Evolutionary conservation across 2,113 vertebrate species (phyloP), one percentile per base, ranked within the genome.

Genomic region (Toxotes jaculatrix): DNA sequence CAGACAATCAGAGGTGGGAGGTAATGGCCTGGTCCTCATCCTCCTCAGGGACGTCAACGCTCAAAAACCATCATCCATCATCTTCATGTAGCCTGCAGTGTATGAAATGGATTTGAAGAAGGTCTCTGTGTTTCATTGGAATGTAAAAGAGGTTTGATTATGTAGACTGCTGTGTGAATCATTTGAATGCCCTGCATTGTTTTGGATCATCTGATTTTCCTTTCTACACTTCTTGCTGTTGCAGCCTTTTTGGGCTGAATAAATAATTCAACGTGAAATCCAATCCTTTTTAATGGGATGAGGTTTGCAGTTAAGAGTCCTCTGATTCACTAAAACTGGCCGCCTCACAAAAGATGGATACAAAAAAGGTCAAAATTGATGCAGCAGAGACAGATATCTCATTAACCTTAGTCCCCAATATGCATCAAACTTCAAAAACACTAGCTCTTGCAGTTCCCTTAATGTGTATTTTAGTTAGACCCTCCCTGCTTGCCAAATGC

Each of bases 1-100:
- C 42, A 1, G 63, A 55, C 72, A 74, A 74, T 88, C 66, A 70
- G 43, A 40, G 31, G 74, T 64, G 56, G 14, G 47, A 27, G 59
- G 49, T 16, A 34, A 5, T 7, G 16, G 14, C 3, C 34, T 9
- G 34, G n/a, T 40, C 56, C 63, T 70, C 8, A 4, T 69, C 61
- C 4, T 81, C 63, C 6, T 13, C 34, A n/a, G 53, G 21, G 36
- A 59, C 72, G 12, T 16, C 4, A 2, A 10, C 0, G 3, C 65
- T 77, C 23, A 55, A 40, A 51, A 5, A 13, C 45, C 65, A 17
- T 73, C 63, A 57, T 71, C 45, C 67, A 60, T 63, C 71, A 74
- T 74, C 66, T 17, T 36, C 12, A 32, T 0, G 40, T 0, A 36
- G 74, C 63, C 36, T 32, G 67, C 76, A 62, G 76, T 19, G 76